A percentile compares a stretch with the other conserved stretches of the same genome.
These are phyloP conservation scores for Smutsia temminckii DNA, from an alignment of 2,797 vertebrate genomes.

Conservation along the genomic window DNA sequence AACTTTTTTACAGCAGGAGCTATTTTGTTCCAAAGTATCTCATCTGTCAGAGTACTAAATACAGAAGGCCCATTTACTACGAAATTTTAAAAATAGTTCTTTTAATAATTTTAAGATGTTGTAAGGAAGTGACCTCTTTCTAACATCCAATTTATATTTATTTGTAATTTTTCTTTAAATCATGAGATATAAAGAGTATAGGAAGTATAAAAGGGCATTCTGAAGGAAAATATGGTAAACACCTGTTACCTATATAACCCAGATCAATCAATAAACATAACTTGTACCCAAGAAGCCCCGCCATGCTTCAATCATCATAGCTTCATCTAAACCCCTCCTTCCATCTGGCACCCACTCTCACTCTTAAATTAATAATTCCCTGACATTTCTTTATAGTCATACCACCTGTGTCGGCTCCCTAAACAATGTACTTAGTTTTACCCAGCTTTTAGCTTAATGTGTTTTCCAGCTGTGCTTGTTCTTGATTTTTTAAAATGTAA, in stretches of 20 bases:
- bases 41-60: conserved; percentile 37
- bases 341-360: background rate
- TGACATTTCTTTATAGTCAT: background rate
- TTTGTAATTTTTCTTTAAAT: background rate
- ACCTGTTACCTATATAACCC: background rate
- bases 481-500: background rate
- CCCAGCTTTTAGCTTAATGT: background rate
- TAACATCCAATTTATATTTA: background rate
- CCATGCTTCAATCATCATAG: background rate
- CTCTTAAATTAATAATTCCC: background rate
- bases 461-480: background rate
- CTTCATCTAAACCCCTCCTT: background rate
- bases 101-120: conserved; percentile 20
- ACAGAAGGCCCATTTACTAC: background rate
- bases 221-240: background rate
- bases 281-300: background rate
- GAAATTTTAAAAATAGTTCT: conserved; percentile 37
- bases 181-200: background rate
- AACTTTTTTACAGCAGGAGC: conserved; percentile 24
- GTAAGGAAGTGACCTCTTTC: background rate
- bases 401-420: background rate
- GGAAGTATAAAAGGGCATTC: background rate
- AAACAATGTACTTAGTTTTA: background rate
- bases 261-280: background rate
- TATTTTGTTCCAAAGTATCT: conserved; percentile 22